Base-by-base conservation (phyloP, 2,113 vertebrate genomes). In the Scolopax mira region DNA sequence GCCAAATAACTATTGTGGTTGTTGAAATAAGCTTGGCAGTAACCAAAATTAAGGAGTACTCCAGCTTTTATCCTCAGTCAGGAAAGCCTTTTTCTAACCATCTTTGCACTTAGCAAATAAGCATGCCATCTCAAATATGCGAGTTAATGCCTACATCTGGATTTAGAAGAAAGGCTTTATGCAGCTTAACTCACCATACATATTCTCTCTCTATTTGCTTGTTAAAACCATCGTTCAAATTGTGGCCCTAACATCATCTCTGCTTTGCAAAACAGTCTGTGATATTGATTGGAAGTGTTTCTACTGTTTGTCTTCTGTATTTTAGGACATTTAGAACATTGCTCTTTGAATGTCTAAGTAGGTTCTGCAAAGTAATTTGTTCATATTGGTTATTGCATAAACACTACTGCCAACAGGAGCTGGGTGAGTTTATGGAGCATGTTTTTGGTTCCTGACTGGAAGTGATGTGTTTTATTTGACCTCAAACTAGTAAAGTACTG, bases 41-140 rank as follows among this genome's bases (percentile, higher is more conserved):
- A 97, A 97, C 97, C 97, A 98, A 98, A 98, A 98, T 98, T 96
- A 97, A 98, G 97, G 97, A 97, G 96, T 97, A 91, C 94, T 98
- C 97, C 90, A 97, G 98, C 97, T 98, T 97, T 98, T 97, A 97
- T 97, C 97, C 97, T 97, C 97, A 93, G 97, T 97, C 81, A 85
- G 97, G 93, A 98, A 98, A 97, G 96, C 89, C 89, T 97, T 98
- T 98, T 96, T 97, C 95, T 95, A 98, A 96, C 97, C 92, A 97
- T 97, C 95, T 97, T 97, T 98, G 95, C 97, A 97, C 96, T 98
- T 97, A 98, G 95, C 95, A 98, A 98, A 98, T 97, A 98, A 97
- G 95, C 96, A 90, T 92, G 89, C 89, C 96, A 94, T 97, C 96
- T 95, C 96, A 83, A 97, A 97, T 97, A 97, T 82, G 90, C 4